These are phyloP conservation scores for Muschampia plurimacula DNA, from an alignment of 2,888 invertebrate species.

Conservation along the genomic window DNA sequence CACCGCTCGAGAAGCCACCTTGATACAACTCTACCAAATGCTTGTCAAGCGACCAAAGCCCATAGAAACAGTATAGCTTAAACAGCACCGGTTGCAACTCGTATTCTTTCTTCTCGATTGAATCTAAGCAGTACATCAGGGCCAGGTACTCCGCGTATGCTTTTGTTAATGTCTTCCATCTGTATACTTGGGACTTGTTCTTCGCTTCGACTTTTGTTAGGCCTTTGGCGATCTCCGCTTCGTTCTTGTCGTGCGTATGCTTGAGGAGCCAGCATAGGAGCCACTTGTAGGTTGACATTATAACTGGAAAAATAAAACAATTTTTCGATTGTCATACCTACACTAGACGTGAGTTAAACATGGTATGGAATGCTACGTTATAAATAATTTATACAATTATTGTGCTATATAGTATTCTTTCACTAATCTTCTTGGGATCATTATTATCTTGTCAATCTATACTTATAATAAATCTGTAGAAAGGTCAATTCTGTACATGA, in stretches of 20 bases:
- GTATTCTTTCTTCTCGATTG: slow-evolving; percentile 68
- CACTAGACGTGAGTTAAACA: too few species aligned
- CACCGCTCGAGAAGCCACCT: slow-evolving; percentile 85
- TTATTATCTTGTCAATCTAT: too few species aligned
- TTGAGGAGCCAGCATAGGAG: slow-evolving; percentile 92
- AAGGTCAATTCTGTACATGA: too few species aligned
- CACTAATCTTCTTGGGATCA: too few species aligned
- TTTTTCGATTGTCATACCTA: neutral
- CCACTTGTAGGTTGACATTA: slow-evolving; percentile 92
- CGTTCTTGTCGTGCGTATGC: slow-evolving; percentile 88
- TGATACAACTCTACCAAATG: slow-evolving; percentile 91
- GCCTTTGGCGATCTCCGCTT: slow-evolving; percentile 82
- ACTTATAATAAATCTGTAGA: too few species aligned
- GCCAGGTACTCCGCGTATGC: slow-evolving; percentile 91
- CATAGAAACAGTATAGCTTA: slow-evolving; percentile 70
- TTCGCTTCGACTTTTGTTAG: slow-evolving; percentile 90
- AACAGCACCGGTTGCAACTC: slow-evolving; percentile 79
- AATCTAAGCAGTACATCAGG: slow-evolving; percentile 81
- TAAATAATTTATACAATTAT: too few species aligned
- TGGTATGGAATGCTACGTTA: too few species aligned
- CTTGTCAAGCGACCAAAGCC: slow-evolving; percentile 86
- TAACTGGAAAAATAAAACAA: slow-evolving; percentile 81
- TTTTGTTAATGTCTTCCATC: slow-evolving; percentile 90
- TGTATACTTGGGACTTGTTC: slow-evolving; percentile 93
- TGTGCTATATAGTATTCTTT: too few species aligned